Evolutionary conservation across 1,140 invertebrate species (phyloP), one percentile per base, ranked within the genome.

Genomic region (Melitaea cinxia): DNA sequence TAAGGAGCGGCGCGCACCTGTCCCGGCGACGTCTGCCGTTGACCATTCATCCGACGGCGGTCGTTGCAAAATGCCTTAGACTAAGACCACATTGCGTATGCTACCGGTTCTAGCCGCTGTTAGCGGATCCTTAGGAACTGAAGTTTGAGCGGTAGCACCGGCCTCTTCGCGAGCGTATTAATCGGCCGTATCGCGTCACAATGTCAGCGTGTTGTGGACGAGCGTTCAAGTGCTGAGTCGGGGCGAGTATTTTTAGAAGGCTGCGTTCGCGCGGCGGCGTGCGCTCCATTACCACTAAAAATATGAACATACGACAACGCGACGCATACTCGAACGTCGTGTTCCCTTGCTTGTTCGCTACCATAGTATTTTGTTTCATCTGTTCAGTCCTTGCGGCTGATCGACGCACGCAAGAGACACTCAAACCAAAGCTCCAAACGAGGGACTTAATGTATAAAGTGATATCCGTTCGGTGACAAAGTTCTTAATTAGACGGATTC

Each of bases 181-280:
- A 49, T 47, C 23, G 26, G 4, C 26, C 26, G 58, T 35, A 35
- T 60, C 60, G 21, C 55, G 35, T 14, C 28, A 53, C 47, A 57
- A 65, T 60, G 67, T 64, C 67, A 69, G 56, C 42, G 26, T 7
- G 50, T 53, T 56, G 58, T 52, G 21, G 37, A 15, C 19, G 9
- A 23, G 37, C 54, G 26, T n/a, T n/a, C n/a, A 57, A 42, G 12
- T 39, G 54, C 58, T 54, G 65, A 67, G 56, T 59, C 37, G 39
- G 65, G 57, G 53, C 54, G 55, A 54, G 49, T 68, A 64, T 64
- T 60, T 65, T 60, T 42, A 17, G n/a, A 12, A 37, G 19, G 14
- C 37, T n/a, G 35, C 21, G 2, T 14, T 33, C 30, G 24, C 19
- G 26, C 28, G 45, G 1, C 35, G 35, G 35, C 14, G 35, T 37